A percentile compares a stretch with the other conserved stretches of the same genome.
Evolutionary conservation across 2,888 invertebrate species (phyloP).

Genomic region (Chrysina gloriosa): DNA sequence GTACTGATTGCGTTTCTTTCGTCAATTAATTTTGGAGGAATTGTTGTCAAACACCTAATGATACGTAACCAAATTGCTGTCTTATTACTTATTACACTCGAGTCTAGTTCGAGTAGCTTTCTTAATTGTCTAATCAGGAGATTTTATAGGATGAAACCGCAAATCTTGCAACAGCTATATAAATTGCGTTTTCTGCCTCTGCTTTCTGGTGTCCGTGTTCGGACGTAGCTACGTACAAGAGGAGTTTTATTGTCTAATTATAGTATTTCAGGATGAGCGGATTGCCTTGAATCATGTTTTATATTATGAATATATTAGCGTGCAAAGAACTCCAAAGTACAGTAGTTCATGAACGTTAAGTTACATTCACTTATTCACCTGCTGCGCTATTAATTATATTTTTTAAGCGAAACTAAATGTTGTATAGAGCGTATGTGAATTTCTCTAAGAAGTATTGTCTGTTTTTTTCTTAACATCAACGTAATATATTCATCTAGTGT

Average conservation of each 20-base stretch:
- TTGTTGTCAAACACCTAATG: too few species aligned
- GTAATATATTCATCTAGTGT: too few species aligned
- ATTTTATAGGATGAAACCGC: constrained; percentile 19
- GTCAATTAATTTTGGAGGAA: too few species aligned
- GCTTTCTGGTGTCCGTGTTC: neutral
- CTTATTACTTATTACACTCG: too few species aligned
- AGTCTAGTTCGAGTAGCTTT: neutral
- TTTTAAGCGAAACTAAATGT: neutral
- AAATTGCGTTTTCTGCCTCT: constrained; percentile 5
- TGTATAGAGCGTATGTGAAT: neutral
- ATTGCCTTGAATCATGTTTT: constrained; percentile 39
- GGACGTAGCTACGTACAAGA: constrained; percentile 1
- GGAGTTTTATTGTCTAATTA: constrained; percentile 37
- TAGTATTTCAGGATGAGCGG: constrained; percentile 39
- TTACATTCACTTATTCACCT: constrained; percentile 22
- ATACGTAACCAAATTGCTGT: too few species aligned
- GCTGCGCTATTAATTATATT: constrained; percentile 6
- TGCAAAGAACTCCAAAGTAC: constrained; percentile 32
- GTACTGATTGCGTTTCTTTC: too few species aligned
- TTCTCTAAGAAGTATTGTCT: too few species aligned
- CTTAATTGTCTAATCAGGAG: constrained; percentile 20
- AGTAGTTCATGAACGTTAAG: constrained; percentile 12
- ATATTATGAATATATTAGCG: constrained; percentile 39
- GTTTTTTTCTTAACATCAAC: neutral
- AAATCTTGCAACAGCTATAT: neutral